Percentiles rank a stretch among this genome's conserved stretches.
Evolutionary conservation across 2,797 vertebrate species (phyloP).

Genomic region (Chiroxiphia lanceolata): DNA sequence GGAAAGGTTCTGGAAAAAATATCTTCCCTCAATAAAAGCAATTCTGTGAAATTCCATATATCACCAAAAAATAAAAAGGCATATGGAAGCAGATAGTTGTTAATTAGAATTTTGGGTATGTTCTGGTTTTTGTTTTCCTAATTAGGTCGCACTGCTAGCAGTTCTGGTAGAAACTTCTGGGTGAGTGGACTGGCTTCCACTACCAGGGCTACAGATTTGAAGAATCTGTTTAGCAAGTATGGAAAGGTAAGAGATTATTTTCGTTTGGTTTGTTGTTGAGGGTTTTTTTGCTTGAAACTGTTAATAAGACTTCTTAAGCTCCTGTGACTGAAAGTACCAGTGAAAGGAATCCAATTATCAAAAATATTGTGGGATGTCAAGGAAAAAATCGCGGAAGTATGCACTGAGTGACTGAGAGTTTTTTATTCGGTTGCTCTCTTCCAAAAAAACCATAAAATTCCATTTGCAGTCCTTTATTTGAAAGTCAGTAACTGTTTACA

Average conservation of each 20-base stretch:
- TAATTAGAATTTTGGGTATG: not conserved
- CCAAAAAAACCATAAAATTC: not conserved
- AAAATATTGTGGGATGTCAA: not conserved
- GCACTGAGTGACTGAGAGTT: fast-evolving
- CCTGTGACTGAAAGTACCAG: not conserved
- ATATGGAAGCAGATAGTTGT: not conserved
- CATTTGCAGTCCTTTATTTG: not conserved
- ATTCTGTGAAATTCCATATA: not conserved
- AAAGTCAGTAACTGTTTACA: not conserved
- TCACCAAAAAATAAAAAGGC: not conserved
- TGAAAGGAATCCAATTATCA: not conserved
- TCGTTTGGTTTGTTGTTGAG: not conserved
- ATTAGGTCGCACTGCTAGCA: constrained; percentile 70
- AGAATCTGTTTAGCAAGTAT: constrained; percentile 96
- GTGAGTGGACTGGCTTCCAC: constrained; percentile 97
- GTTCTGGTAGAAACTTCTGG: constrained; percentile 92
- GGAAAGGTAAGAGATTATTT: constrained; percentile 84
- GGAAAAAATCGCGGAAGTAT: not conserved
- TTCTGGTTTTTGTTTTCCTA: constrained; percentile 30
- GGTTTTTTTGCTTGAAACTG: not conserved
- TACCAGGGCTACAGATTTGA: constrained; percentile 96
- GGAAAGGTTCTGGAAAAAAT: not conserved
- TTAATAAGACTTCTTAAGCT: not conserved
- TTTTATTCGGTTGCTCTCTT: not conserved
- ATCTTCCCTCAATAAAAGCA: fast-evolving